Percentiles rank a stretch among this genome's conserved stretches.
Conservation (phyloP, 2,113 vertebrate genomes). For the Dipodomys stephensi region DNA sequence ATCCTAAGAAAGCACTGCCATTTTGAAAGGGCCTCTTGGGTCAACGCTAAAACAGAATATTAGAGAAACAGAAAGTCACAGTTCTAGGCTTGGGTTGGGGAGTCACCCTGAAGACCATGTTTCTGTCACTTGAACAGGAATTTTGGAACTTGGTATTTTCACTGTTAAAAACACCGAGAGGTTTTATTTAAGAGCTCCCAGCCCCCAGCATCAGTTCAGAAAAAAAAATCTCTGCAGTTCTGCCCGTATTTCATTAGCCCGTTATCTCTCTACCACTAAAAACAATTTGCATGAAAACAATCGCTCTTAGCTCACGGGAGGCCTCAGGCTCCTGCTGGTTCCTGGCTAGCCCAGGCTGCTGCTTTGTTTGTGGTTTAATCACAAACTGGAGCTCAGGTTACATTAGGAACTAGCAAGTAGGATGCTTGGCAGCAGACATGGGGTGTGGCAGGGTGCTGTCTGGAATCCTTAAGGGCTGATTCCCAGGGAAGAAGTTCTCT, state of each 20-base stretch:
- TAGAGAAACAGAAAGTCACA: neutral
- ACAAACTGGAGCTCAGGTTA: slow-evolving; percentile 16
- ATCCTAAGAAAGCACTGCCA: neutral
- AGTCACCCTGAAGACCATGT: neutral
- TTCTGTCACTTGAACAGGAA: neutral
- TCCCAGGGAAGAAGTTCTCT: slow-evolving; percentile 12
- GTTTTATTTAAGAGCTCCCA: slow-evolving; percentile 36
- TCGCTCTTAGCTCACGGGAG: slow-evolving; percentile 65
- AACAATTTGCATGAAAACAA: slow-evolving; percentile 78
- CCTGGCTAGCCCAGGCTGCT: slow-evolving; percentile 6
- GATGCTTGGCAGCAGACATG: neutral
- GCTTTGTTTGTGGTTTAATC: slow-evolving; percentile 61
- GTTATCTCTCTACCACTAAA: slow-evolving; percentile 70
- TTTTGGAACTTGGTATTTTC: neutral
- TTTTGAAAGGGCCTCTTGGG: neutral
- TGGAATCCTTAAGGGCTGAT: neutral
- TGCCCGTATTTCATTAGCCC: slow-evolving; percentile 64
- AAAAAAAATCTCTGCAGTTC: slow-evolving; percentile 42
- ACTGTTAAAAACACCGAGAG: neutral
- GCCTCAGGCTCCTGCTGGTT: slow-evolving; percentile 55
- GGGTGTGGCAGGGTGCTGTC: neutral
- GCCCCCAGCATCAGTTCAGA: neutral
- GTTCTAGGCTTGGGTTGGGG: neutral
- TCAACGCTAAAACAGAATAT: neutral
- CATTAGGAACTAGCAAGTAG: neutral